Evolutionary conservation across 2,888 invertebrate species (phyloP).

Genomic region (Himalopsyche japonica): DNA sequence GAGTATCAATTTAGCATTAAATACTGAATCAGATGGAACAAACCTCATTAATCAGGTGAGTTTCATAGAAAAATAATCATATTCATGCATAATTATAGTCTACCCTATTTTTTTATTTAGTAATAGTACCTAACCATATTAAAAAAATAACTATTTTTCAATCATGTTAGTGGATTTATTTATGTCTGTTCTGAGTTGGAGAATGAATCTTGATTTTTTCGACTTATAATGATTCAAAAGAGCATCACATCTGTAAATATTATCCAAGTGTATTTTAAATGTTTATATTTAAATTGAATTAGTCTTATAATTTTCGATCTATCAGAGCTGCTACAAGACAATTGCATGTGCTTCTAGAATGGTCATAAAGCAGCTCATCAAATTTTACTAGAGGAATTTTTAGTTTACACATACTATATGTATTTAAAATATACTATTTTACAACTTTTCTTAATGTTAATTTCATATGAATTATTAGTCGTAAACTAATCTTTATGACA

Average conservation of each 20-base stretch:
- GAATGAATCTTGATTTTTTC: neutral
- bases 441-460: neutral
- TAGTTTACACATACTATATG: neutral
- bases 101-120: too few relatives aligned
- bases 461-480: neutral
- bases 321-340: neutral
- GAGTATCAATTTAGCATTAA: too few relatives aligned
- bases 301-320: neutral
- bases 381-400: neutral
- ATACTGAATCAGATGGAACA: too few relatives aligned
- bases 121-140: too few relatives aligned
- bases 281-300: neutral
- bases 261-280: constrained; percentile 1
- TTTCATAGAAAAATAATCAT: too few relatives aligned
- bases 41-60: too few relatives aligned
- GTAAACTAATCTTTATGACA: neutral
- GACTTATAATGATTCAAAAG: neutral
- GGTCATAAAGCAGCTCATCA: neutral
- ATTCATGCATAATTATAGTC: too few relatives aligned
- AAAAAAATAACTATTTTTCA: too few relatives aligned
- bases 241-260: neutral
- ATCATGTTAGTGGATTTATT: too few relatives aligned
- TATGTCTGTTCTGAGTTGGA: neutral
- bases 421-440: neutral
- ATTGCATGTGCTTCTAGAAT: neutral